These are phyloP conservation scores for Melinopterus prodromus DNA, from an alignment of 2,888 invertebrate species.

Conservation along the genomic window DNA sequence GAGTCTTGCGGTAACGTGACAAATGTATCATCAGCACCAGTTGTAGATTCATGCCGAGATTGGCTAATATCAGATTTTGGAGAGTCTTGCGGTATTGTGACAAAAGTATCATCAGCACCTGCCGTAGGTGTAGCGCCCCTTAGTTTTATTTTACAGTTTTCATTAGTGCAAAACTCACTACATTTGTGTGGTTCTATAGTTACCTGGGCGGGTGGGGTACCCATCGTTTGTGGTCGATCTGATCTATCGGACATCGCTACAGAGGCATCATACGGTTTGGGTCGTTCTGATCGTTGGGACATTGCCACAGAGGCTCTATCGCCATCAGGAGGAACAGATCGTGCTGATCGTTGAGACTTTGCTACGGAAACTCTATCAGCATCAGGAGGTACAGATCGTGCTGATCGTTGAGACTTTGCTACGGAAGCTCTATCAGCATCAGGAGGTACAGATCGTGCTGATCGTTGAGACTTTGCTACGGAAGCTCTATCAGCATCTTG, in stretches of 20 bases:
- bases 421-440: neutral
- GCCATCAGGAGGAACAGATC: neutral
- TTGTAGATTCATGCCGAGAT: no score
- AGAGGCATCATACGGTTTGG: neutral
- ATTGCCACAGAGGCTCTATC: neutral
- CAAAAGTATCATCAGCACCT: no score
- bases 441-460: neutral
- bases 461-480: neutral
- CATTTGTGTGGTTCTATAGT: neutral
- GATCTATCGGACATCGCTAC: neutral
- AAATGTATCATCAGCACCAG: no score
- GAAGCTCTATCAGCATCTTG: neutral
- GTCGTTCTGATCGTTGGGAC: neutral
- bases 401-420: neutral
- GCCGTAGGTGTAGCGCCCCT: neutral
- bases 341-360: neutral
- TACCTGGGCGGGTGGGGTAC: neutral
- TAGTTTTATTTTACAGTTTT: neutral
- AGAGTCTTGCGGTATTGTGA: no score
- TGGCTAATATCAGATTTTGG: no score
- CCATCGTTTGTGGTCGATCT: neutral
- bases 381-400: neutral
- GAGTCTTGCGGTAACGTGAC: no score
- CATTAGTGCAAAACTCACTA: neutral
- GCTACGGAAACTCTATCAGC: neutral